A percentile compares a stretch with the other conserved stretches of the same genome.
These are phyloP conservation scores for Ennomos quercinarius DNA, from an alignment of 2,888 invertebrate species.

Conservation along the genomic window DNA sequence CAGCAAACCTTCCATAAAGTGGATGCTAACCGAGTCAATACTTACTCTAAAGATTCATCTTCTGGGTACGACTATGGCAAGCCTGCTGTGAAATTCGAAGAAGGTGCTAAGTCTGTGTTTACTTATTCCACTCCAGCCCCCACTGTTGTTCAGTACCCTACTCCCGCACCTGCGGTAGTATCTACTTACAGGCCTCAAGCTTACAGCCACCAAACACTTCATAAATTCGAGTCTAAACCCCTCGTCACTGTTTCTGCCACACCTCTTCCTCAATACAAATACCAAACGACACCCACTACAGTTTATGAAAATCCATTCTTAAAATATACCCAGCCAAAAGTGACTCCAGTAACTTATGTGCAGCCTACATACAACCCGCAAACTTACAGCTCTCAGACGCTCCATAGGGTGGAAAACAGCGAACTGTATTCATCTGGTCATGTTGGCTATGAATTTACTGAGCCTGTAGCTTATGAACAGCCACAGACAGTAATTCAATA, in stretches of 20 bases:
- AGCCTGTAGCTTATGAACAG: slow-evolving; percentile 50
- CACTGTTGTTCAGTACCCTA: slow-evolving; percentile 43
- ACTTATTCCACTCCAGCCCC: slow-evolving; percentile 63
- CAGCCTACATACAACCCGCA: slow-evolving; percentile 61
- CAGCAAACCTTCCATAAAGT: slow-evolving; percentile 70
- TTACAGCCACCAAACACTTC: slow-evolving; percentile 64
- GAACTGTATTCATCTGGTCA: slow-evolving; percentile 54
- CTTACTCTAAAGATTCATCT: slow-evolving; percentile 50
- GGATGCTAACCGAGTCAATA: slow-evolving; percentile 58
- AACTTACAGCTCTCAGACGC: slow-evolving; percentile 65
- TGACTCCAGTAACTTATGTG: slow-evolving; percentile 62
- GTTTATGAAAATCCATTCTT: slow-evolving; percentile 73
- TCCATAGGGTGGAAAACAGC: slow-evolving; percentile 59
- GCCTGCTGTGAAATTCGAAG: slow-evolving; percentile 59
- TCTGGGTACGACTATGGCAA: slow-evolving; percentile 62
- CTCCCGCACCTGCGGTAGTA: slow-evolving; percentile 31
- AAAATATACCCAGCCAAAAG: slow-evolving; percentile 62
- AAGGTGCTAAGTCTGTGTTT: slow-evolving; percentile 51
- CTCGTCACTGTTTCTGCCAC: slow-evolving; percentile 65
- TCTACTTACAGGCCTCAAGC: slow-evolving; percentile 58
- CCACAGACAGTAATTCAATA: slow-evolving; percentile 50
- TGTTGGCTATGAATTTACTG: slow-evolving; percentile 49
- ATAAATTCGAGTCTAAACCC: slow-evolving; percentile 60
- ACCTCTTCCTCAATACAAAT: slow-evolving; percentile 58
- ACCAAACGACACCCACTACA: slow-evolving; percentile 69